Conservation (phyloP, 2,797 vertebrate species). For the Remorina albescens region DNA sequence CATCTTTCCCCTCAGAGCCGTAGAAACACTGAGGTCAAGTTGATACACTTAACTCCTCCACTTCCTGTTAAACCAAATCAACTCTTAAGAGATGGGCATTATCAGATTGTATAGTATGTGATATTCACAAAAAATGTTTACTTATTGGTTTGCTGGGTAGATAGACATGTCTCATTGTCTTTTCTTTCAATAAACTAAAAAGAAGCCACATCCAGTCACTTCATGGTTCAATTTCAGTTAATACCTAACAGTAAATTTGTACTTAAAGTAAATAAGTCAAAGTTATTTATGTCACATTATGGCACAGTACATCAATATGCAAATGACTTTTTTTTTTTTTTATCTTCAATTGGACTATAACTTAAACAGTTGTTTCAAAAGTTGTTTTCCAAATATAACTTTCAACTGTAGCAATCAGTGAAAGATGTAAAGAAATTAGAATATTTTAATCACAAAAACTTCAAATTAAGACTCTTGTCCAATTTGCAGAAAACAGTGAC, state of each 20-base stretch:
- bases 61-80: not conserved
- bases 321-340: not conserved
- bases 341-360: too few relatives aligned
- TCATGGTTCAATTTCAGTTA: not conserved
- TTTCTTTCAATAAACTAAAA: conserved; percentile 23
- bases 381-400: not conserved
- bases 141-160: conserved; percentile 62
- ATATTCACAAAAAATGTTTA: not conserved
- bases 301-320: not conserved
- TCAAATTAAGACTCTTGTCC: conserved; percentile 37
- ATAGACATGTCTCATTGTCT: conserved; percentile 57
- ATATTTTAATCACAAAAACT: conserved; percentile 17
- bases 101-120: not conserved
- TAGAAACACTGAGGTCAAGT: not conserved
- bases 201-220: too few relatives aligned
- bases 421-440: not conserved
- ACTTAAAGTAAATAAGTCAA: not conserved
- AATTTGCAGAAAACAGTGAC: conserved; percentile 39
- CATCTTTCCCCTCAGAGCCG: not conserved
- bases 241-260: not conserved
- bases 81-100: not conserved
- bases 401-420: not conserved
- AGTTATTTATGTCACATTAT: not conserved
- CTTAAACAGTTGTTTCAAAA: too few relatives aligned
- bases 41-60: not conserved